These are phyloP conservation scores for Drosophila quadrilineata DNA, from an alignment of 1,140 invertebrate genomes.

Conservation along the genomic window DNA sequence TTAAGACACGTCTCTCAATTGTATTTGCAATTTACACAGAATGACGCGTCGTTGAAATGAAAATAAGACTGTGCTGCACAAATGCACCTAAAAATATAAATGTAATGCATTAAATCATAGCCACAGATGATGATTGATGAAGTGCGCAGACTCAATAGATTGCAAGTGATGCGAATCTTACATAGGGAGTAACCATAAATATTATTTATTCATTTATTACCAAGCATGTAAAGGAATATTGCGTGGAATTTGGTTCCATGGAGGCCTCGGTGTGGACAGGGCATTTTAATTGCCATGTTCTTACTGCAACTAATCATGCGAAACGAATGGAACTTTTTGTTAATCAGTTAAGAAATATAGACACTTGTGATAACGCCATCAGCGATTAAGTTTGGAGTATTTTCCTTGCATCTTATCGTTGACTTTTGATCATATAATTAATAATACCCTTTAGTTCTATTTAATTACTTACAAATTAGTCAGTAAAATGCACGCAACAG, in stretches of 20 bases:
- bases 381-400: constrained; percentile 29
- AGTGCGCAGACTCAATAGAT: constrained; percentile 24
- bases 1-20: not conserved
- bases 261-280: not conserved
- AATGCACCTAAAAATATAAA: constrained; percentile 7
- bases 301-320: not conserved
- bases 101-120: constrained; percentile 4
- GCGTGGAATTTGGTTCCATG: not conserved
- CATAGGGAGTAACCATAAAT: too few species aligned
- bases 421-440: not conserved
- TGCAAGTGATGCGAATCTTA: constrained; percentile 29
- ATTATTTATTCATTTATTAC: constrained; percentile 11
- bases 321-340: constrained; percentile 5
- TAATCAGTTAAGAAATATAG: constrained; percentile 15
- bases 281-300: constrained; percentile 20
- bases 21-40: constrained; percentile 1
- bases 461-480: not conserved
- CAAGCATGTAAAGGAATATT: constrained; percentile 22
- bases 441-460: not conserved
- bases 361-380: constrained; percentile 16
- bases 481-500: too few species aligned
- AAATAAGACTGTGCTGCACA: constrained; percentile 5
- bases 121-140: not conserved
- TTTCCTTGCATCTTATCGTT: constrained; percentile 17
- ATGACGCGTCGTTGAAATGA: not conserved